Percentiles rank a stretch among this genome's conserved stretches.
phyloP scores from a whole-genome alignment of 2,113 vertebrate species.

The Drymodes brunneopygia region DNA sequence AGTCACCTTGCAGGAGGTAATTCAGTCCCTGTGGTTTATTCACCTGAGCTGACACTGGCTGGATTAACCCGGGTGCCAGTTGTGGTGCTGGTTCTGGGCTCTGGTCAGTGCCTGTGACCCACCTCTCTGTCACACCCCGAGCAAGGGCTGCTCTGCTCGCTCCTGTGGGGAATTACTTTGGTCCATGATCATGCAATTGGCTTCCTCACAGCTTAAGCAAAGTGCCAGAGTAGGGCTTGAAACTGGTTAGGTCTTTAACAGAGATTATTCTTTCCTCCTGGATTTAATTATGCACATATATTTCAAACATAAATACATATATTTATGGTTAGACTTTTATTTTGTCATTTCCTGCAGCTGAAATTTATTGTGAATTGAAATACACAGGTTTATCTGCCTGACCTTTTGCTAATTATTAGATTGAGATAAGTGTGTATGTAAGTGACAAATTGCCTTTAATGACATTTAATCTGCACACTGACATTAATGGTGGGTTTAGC shows the following conservation, averaged over 20 bases:
- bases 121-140: accelerated
- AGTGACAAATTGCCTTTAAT: slow-evolving; percentile 77
- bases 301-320: slow-evolving; percentile 18
- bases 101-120: not conserved
- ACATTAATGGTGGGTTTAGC: slow-evolving; percentile 69
- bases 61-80: not conserved
- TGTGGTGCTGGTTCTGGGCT: accelerated
- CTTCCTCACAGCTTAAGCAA: not conserved
- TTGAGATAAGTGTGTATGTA: slow-evolving; percentile 69
- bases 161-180: not conserved
- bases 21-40: not conserved
- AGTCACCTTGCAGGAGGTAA: not conserved
- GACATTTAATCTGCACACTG: slow-evolving; percentile 71
- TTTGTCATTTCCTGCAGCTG: slow-evolving; percentile 42
- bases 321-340: not conserved
- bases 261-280: not conserved
- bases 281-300: not conserved
- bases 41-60: not conserved
- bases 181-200: not conserved
- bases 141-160: not conserved
- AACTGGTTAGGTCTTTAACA: not conserved
- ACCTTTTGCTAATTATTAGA: slow-evolving; percentile 75
- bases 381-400: slow-evolving; percentile 64
- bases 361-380: slow-evolving; percentile 53
- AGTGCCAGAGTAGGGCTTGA: not conserved